Evolutionary conservation across 64 coral and sea anemone species (phyloP), one percentile per base, ranked within the genome.

Genomic region (Stylophora pistillata): DNA sequence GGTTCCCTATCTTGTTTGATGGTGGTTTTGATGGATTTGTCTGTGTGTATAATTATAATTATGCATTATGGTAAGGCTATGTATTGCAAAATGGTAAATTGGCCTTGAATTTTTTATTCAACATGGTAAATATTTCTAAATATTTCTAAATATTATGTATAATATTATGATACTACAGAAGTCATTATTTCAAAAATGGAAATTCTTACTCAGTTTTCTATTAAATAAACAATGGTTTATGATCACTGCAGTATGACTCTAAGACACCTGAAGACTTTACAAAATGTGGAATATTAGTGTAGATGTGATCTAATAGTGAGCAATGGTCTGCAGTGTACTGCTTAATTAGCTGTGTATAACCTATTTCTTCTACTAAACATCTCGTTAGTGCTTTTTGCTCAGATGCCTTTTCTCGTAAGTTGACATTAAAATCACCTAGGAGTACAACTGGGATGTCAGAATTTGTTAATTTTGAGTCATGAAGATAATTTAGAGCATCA

Each of bases 161-260:
- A n/a, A n/a, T n/a, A n/a, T 16, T 86, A 86, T 86, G 9, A 86
- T 86, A 54, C 84, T 86, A 34, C 15, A 71, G 6, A 34, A 68
- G 7, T 86, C 62, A 86, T 86, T 86, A 86, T 86, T 86, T n/a
- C 47, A 4, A 14, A 72, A 86, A 72, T 86, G 5, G 1, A 86
- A 73, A 21, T 86, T 86, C 21, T 73, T 32, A 86, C 68, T 72
- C 33, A 86, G 84, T 86, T 86, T 72, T 86, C 5, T 73, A 86
- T 18, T 21, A 60, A 32, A 89, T 30, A 81, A 90, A 90, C 32
- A 83, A n/a, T 61, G 89, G 78, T 29, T 90, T 90, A 80, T 90
- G 66, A 83, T 90, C 78, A 90, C 88, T 90, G 30, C 25, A 90
- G 41, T 90, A 90, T 52, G 88, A 90, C 41, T 82, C 88, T 58